These are phyloP conservation scores for Hylaeus anthracinus DNA, from an alignment of 1,140 invertebrate genomes.

Conservation along the genomic window DNA sequence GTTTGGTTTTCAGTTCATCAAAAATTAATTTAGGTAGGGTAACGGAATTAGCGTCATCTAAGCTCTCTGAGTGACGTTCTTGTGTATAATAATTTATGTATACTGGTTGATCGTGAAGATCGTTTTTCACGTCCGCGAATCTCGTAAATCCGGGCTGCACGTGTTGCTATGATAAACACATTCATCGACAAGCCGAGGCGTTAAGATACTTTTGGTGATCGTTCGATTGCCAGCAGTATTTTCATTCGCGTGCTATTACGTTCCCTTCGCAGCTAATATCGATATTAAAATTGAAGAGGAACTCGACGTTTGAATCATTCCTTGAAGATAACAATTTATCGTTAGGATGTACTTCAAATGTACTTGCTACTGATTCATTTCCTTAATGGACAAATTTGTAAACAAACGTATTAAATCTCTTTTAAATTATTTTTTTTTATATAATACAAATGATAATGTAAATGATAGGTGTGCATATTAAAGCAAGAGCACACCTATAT, in stretches of 20 bases:
- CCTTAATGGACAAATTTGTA: background rate
- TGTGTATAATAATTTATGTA: slow-evolving; percentile 7
- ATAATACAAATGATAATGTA: no score
- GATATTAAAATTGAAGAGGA: background rate
- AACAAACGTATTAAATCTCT: no score
- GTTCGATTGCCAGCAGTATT: background rate
- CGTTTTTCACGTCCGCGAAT: slow-evolving; percentile 21
- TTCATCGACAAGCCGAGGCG: slow-evolving; percentile 21
- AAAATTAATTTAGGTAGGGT: background rate
- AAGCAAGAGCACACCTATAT: no score
- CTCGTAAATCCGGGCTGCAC: slow-evolving; percentile 32
- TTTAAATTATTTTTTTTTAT: no score
- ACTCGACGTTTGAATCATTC: background rate
- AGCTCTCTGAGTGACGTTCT: background rate
- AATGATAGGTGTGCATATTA: no score
- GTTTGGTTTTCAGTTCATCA: background rate
- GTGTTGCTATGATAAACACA: slow-evolving; percentile 25
- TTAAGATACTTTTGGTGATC: slow-evolving; percentile 31
- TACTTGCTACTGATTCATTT: background rate
- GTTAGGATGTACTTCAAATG: background rate
- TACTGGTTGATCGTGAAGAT: slow-evolving; percentile 16
- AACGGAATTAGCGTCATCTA: background rate
- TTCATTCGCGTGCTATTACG: background rate
- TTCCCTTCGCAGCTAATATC: slow-evolving; percentile 3
- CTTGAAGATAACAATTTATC: background rate